A percentile compares a stretch with the other conserved stretches of the same genome.
Conservation (phyloP, 2,797 vertebrate genomes). For the Tapirus indicus region DNA sequence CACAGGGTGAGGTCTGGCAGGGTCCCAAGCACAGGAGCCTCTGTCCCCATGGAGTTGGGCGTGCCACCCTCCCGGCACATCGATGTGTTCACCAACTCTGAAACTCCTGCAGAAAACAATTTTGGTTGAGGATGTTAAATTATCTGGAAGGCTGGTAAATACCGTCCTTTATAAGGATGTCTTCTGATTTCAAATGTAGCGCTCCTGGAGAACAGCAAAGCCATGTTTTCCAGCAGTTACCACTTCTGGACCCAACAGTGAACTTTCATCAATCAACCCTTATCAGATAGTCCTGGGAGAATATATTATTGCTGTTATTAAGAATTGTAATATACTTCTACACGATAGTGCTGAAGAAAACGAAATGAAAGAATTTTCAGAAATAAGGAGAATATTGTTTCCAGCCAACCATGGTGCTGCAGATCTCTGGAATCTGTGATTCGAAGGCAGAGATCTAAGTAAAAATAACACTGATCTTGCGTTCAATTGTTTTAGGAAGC, state of each 20-base stretch:
- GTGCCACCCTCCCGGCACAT: background rate
- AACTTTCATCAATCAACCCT: background rate
- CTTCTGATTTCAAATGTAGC: background rate
- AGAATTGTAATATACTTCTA: background rate
- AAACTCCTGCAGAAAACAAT: background rate
- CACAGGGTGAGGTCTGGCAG: background rate
- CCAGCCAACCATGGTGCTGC: background rate
- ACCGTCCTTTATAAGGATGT: background rate
- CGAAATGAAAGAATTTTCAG: background rate
- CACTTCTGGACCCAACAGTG: background rate
- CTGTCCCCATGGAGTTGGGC: background rate
- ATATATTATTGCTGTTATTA: background rate
- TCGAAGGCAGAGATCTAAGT: background rate
- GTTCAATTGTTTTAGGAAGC: background rate
- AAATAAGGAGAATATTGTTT: conserved; percentile 4
- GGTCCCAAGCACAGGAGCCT: no score
- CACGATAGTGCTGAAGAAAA: background rate
- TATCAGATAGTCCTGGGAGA: background rate
- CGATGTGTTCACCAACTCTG: background rate
- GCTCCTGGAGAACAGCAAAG: background rate
- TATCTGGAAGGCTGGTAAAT: background rate
- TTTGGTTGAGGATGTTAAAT: background rate
- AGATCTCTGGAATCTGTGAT: background rate
- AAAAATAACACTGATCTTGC: background rate
- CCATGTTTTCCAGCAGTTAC: background rate